These are phyloP conservation scores for Watsonalla cultraria DNA, from an alignment of 2,888 invertebrate species.

Conservation along the genomic window DNA sequence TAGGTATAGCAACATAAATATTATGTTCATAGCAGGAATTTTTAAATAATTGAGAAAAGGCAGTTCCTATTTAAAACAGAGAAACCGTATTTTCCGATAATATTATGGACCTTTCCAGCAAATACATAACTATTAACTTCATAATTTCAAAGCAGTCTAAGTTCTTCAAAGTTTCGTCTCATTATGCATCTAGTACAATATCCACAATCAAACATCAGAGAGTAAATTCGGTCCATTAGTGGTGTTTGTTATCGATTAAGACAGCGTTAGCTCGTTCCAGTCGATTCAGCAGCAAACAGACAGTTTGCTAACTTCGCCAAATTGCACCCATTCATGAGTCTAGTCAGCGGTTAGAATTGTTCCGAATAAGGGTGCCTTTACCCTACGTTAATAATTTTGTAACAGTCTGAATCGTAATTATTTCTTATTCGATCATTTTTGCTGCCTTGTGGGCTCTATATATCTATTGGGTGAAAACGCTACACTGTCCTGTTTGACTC, in stretches of 20 bases:
- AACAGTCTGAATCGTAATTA: not conserved
- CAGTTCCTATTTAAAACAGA: too few species aligned
- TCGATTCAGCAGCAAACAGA: constrained; percentile 20
- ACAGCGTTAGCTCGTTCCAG: constrained; percentile 9
- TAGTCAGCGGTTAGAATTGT: constrained; percentile 7
- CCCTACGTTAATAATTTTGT: not conserved
- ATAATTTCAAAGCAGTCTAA: too few species aligned
- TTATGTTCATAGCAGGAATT: too few species aligned
- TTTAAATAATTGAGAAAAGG: too few species aligned
- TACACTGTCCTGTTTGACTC: too few species aligned
- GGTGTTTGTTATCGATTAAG: constrained; percentile 16
- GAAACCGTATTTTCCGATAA: too few species aligned
- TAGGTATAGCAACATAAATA: too few species aligned
- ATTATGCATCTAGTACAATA: not conserved
- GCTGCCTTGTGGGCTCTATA: too few species aligned
- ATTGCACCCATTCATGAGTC: constrained; percentile 21
- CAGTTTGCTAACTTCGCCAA: constrained; percentile 24
- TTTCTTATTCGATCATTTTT: not conserved
- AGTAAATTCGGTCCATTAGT: not conserved
- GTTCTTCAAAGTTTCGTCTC: too few species aligned
- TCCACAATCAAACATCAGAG: not conserved
- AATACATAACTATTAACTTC: too few species aligned
- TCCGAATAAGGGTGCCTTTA: not conserved
- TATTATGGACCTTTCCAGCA: too few species aligned
- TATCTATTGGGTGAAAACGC: too few species aligned